Conservation (phyloP, 2,797 vertebrate species). For the Echeneis naucrates region DNA sequence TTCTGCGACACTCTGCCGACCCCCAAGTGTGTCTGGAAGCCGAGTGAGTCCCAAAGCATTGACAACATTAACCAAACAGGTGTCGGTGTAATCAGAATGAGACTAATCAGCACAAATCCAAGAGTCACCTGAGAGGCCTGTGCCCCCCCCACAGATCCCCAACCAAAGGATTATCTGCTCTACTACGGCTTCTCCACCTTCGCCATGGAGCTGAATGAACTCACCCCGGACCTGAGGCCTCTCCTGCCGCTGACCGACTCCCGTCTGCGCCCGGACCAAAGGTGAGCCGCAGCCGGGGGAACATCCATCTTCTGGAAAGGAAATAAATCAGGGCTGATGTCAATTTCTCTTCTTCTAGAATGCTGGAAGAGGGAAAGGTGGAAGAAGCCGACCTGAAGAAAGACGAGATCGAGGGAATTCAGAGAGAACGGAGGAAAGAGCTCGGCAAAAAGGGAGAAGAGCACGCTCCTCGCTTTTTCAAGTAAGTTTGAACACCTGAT, state of each 20-base stretch:
- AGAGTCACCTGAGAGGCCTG: conserved; percentile 32
- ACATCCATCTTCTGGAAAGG: background rate
- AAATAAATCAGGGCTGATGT: background rate
- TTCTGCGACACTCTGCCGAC: conserved; percentile 89
- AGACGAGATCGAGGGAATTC: conserved; percentile 90
- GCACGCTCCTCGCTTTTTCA: conserved; percentile 92
- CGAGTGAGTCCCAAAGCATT: conserved; percentile 85
- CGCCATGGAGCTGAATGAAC: conserved; percentile 94
- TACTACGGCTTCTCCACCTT: conserved; percentile 95
- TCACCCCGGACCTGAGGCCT: conserved; percentile 84
- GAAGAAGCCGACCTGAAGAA: conserved; percentile 90
- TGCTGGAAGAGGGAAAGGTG: conserved; percentile 92
- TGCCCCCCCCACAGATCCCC: conserved; percentile 84
- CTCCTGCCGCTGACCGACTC: conserved; percentile 92
- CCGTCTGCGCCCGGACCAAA: conserved; percentile 92
- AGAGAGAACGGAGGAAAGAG: conserved; percentile 88
- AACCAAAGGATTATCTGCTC: conserved; percentile 88
- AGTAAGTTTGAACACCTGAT: conserved; percentile 74
- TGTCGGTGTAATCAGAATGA: background rate
- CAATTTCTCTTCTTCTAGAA: conserved; percentile 75
- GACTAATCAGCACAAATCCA: conserved; percentile 47
- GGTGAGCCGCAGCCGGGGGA: conserved; percentile 70
- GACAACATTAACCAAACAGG: no score
- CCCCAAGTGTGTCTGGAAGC: conserved; percentile 93
- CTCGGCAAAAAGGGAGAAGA: conserved; percentile 87